Base-by-base conservation (phyloP, 2,888 invertebrate genomes). In the Eurois occulta region DNA sequence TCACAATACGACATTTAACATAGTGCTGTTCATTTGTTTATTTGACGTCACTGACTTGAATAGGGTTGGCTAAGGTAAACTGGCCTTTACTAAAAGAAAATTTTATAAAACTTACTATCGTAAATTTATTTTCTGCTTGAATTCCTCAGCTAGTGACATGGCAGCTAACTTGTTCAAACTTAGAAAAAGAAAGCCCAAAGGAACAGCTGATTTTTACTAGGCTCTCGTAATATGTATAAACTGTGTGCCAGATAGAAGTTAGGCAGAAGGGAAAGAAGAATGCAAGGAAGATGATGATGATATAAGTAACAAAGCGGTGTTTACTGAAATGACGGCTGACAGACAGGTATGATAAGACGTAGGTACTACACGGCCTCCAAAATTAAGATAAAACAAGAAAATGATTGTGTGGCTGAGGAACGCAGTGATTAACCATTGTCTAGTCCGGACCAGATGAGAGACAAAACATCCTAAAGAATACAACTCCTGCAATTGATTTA, bases 1-100 rank as follows among this genome's bases (percentile, higher is more conserved):
- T 77, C 75, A 70, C 72, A 35, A 69, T 41, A 65, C 41, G 85
- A 69, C 77, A 80, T 83, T 83, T 83, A 81, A 80, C 72, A 58
- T 52, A 0, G 32, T 35, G 32, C 46, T 68, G 55, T 24, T 18
- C 16, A 48, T 72, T 81, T 68, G 71, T 81, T 68, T 58, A n/a
- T 69, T 43, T 28, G 24, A 72, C 55, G 70, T 81, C 71, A 77
- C 62, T 41, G 41, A n/a, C 64, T 62, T n/a, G 2, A 1, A n/a
- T 58, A 81, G 62, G 80, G 77, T 28, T 3, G 28, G 5, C 4
- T n/a, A 28, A 28, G 2, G n/a, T n/a, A 18, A 67, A 21, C 46
- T 32, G 38, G 16, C 18, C 24, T 3, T 2, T 35, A 52, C 1
- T 13, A 43, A 0, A 52, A 52, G 52, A 24, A 52, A 52, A 24